Conservation (phyloP, 2,888 invertebrate species). For the Napeogenes inachia region DNA sequence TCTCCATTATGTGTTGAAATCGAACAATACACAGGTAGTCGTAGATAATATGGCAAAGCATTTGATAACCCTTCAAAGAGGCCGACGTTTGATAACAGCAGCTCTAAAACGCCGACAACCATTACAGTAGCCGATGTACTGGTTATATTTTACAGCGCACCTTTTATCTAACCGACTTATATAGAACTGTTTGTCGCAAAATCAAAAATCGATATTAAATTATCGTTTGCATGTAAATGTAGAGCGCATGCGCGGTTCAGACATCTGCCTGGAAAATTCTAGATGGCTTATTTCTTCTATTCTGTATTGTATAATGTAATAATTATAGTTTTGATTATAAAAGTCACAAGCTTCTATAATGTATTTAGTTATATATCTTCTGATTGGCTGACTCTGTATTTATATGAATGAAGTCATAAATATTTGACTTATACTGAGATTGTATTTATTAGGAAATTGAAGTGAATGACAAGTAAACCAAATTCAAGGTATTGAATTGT, state of each 20-base stretch:
- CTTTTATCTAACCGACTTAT: constrained; percentile 51
- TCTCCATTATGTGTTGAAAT: constrained; percentile 42
- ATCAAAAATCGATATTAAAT: constrained; percentile 28
- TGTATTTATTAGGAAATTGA: too few relatives aligned
- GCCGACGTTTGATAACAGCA: constrained; percentile 50
- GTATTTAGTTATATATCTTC: too few relatives aligned
- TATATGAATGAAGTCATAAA: too few relatives aligned
- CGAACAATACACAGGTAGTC: constrained; percentile 63
- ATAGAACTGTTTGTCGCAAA: constrained; percentile 23
- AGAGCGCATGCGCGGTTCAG: background rate
- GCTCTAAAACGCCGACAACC: constrained; percentile 53
- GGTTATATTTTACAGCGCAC: constrained; percentile 48
- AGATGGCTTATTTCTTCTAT: background rate
- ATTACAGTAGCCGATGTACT: constrained; percentile 56
- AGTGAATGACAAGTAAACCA: too few relatives aligned
- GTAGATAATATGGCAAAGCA: constrained; percentile 54
- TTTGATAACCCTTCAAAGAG: constrained; percentile 57
- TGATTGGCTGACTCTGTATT: too few relatives aligned
- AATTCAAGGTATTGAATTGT: too few relatives aligned
- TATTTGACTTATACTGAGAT: too few relatives aligned
- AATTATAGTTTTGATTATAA: background rate
- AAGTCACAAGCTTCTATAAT: too few relatives aligned
- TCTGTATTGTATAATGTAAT: background rate
- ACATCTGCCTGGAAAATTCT: constrained; percentile 2
- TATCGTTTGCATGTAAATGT: constrained; percentile 11